A percentile compares a stretch with the other conserved stretches of the same genome.
These are phyloP conservation scores for Clavelina lepadiformis DNA, from an alignment of 23 tunicate species.

Conservation along the genomic window DNA sequence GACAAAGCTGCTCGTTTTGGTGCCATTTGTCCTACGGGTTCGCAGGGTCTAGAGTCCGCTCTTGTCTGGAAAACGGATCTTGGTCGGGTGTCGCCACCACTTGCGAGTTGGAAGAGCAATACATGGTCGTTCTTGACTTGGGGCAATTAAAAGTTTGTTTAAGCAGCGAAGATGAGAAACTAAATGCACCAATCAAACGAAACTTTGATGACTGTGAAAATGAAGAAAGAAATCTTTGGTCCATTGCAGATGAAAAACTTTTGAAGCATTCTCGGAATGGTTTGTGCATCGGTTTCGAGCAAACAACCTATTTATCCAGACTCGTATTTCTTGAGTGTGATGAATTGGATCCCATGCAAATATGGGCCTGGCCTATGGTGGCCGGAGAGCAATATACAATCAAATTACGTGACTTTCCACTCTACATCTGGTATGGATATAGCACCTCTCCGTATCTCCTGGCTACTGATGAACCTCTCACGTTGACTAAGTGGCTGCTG, in stretches of 20 bases:
- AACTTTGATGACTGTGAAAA: constrained; percentile 6
- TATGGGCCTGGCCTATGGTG: constrained; percentile 25
- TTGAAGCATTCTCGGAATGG: constrained; percentile 15
- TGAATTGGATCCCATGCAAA: constrained; percentile 24
- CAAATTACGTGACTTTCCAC: constrained; percentile 9
- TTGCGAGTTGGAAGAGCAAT: constrained; percentile 33
- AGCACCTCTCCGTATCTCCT: constrained; percentile 5
- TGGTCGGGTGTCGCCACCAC: constrained; percentile 15
- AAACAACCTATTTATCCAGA: constrained; percentile 9
- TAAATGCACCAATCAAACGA: background rate
- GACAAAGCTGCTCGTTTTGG: constrained; percentile 8
- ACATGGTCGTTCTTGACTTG: background rate
- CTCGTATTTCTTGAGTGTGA: constrained; percentile 20
- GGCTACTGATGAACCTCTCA: background rate
- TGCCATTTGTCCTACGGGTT: constrained; percentile 28
- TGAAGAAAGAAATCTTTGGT: constrained; percentile 16
- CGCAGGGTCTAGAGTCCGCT: background rate
- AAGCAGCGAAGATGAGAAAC: background rate
- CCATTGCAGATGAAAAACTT: constrained; percentile 4
- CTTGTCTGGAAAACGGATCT: constrained; percentile 22
- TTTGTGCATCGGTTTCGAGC: constrained; percentile 23
- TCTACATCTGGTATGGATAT: constrained; percentile 54
- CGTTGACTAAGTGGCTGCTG: constrained; percentile 21
- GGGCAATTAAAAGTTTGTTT: constrained; percentile 10
- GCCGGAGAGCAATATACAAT: constrained; percentile 16